Conservation (phyloP, 2,113 vertebrate species). For the Mola mola region DNA sequence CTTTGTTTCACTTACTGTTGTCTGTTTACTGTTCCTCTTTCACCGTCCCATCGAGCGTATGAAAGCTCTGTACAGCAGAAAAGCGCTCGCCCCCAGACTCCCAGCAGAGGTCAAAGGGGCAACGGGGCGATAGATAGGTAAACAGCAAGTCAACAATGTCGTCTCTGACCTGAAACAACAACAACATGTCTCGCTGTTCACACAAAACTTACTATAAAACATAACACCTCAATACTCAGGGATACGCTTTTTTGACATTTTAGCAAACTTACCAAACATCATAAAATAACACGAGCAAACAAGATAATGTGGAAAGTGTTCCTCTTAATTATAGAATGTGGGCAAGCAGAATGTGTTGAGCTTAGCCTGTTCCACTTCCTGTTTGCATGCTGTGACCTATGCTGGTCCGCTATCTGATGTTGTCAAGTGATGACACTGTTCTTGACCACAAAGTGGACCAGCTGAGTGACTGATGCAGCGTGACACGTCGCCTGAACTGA, state of each 20-base stretch:
- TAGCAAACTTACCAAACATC: too few relatives aligned
- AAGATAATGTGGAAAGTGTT: too few relatives aligned
- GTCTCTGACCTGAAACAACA: slow-evolving; percentile 3
- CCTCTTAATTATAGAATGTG: too few relatives aligned
- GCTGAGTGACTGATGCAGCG: neutral
- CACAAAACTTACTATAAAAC: slow-evolving; percentile 1
- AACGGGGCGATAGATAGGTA: neutral
- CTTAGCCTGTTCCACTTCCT: too few relatives aligned
- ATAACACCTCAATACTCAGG: too few relatives aligned
- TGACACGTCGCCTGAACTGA: slow-evolving; percentile 18
- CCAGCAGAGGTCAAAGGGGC: slow-evolving; percentile 26
- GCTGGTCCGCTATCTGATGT: neutral
- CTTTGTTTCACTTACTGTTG: slow-evolving; percentile 23
- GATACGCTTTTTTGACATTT: too few relatives aligned
- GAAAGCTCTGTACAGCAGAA: neutral
- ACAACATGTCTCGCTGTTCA: neutral
- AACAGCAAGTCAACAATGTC: neutral
- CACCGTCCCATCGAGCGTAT: too few relatives aligned
- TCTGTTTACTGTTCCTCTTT: slow-evolving; percentile 4
- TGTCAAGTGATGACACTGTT: neutral
- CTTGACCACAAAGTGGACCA: slow-evolving; percentile 24
- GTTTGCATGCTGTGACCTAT: too few relatives aligned
- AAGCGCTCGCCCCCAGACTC: slow-evolving; percentile 17
- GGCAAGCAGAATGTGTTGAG: too few relatives aligned
- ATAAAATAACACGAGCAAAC: too few relatives aligned